Conservation (phyloP, 2,113 vertebrate genomes). For the Lophius piscatorius region DNA sequence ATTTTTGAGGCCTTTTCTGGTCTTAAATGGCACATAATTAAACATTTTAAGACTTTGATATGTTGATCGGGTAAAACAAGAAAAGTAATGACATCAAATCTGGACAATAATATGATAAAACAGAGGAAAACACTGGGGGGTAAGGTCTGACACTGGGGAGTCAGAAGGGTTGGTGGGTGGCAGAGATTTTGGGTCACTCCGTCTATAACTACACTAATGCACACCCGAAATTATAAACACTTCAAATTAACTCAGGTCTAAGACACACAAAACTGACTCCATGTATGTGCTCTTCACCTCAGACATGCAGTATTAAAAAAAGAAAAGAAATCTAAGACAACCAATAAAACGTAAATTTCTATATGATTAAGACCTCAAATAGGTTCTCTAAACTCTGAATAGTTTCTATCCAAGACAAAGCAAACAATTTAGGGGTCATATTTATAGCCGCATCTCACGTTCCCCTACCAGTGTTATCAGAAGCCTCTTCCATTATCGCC, state of each 20-base stretch:
- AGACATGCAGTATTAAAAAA: not conserved
- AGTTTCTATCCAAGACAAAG: conserved; percentile 8
- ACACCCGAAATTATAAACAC: conserved; percentile 65
- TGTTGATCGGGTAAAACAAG: too few species aligned
- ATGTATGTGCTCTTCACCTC: conserved; percentile 33
- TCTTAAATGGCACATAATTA: too few species aligned
- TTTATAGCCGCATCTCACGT: not conserved
- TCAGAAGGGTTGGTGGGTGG: conserved; percentile 49
- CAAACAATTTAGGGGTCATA: too few species aligned
- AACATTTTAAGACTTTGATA: too few species aligned
- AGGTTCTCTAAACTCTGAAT: not conserved
- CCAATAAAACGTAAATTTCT: conserved; percentile 2
- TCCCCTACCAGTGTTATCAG: conserved; percentile 23
- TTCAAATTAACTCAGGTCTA: conserved; percentile 42
- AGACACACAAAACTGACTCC: conserved; percentile 21
- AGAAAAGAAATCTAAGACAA: not conserved
- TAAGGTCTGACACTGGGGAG: too few species aligned
- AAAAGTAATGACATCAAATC: too few species aligned
- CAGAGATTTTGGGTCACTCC: conserved; percentile 73
- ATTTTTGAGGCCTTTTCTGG: too few species aligned
- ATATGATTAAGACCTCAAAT: conserved; percentile 18
- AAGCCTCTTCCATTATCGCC: conserved; percentile 40
- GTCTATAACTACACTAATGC: conserved; percentile 78
- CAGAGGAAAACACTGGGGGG: conserved; percentile 19
- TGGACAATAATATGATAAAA: too few species aligned